Conservation (phyloP, 2,113 vertebrate species). For the Buteo buteo region DNA sequence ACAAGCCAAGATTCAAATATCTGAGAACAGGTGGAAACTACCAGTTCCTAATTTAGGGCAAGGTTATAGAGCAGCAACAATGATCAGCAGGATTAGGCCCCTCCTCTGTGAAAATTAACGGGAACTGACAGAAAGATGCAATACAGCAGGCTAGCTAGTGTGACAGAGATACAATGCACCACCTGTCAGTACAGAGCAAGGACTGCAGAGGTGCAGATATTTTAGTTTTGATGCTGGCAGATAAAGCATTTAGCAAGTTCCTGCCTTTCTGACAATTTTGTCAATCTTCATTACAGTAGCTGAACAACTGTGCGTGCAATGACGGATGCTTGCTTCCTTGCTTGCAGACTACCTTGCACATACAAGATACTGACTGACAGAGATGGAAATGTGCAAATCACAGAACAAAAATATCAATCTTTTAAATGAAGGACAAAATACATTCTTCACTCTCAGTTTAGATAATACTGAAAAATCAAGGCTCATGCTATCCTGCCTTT, state of each 20-base stretch:
- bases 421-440: neutral
- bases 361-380: neutral
- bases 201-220: neutral
- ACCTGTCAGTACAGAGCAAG: neutral
- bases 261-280: neutral
- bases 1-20: conserved; percentile 35
- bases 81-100: neutral
- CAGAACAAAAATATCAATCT: neutral
- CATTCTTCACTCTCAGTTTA: neutral
- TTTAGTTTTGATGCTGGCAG: neutral
- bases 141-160: neutral
- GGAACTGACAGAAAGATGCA: neutral
- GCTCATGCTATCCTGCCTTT: neutral
- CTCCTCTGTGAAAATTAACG: neutral
- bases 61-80: conserved; percentile 11
- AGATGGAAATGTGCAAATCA: neutral
- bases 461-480: neutral
- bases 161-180: neutral
- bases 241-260: neutral
- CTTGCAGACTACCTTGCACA: neutral
- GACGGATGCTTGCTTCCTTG: neutral
- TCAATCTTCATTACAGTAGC: neutral
- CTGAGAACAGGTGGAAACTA: conserved; percentile 22
- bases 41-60: neutral
- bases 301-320: neutral